These are phyloP conservation scores for Antennarius striatus DNA, from an alignment of 2,113 vertebrate genomes.

Conservation along the genomic window DNA sequence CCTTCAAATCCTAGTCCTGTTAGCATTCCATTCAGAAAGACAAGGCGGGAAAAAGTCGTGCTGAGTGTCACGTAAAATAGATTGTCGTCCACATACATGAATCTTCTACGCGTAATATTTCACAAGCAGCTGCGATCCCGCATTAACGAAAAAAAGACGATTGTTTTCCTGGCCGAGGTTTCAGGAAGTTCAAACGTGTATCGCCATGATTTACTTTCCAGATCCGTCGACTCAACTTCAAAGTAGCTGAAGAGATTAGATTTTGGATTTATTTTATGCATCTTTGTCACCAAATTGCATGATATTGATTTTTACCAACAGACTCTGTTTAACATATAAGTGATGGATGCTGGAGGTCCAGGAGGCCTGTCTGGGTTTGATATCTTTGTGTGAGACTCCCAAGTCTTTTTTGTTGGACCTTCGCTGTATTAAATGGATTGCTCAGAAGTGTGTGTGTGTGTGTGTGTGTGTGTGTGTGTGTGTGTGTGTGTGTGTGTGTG, in stretches of 20 bases:
- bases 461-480: too few species aligned
- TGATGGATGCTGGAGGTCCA: constrained; percentile 34
- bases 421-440: constrained; percentile 32
- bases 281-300: constrained; percentile 34
- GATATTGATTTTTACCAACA: constrained; percentile 28
- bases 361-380: constrained; percentile 26
- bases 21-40: too few species aligned
- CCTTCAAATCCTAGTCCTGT: too few species aligned
- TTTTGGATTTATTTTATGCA: constrained; percentile 18
- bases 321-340: constrained; percentile 9
- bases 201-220: background rate
- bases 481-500: too few species aligned
- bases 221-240: constrained; percentile 10
- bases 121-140: too few species aligned
- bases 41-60: too few species aligned
- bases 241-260: constrained; percentile 16
- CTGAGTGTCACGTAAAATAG: too few species aligned
- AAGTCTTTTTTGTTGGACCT: constrained; percentile 1
- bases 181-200: background rate
- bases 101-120: too few species aligned
- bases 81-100: too few species aligned
- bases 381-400: background rate
- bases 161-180: background rate
- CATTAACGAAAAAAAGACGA: background rate
- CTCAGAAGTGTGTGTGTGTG: background rate